Evolutionary conservation across 1,140 invertebrate species (phyloP).

Genomic region (Philotrypesis tridentata): DNA sequence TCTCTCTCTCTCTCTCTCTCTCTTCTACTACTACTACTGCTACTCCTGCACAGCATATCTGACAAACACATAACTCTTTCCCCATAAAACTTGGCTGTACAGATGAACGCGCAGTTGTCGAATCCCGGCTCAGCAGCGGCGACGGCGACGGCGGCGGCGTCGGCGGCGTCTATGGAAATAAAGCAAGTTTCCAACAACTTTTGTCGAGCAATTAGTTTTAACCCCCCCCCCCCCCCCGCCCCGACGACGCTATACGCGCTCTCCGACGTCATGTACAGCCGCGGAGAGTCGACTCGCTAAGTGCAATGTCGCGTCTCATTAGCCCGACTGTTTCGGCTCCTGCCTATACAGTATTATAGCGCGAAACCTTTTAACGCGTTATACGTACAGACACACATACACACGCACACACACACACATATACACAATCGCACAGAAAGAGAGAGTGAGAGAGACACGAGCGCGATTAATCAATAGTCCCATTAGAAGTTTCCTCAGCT

Average conservation of each 20-base stretch:
- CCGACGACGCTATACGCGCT: no score
- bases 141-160: no score
- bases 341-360: neutral
- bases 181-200: conserved; percentile 1
- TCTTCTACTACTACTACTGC: no score
- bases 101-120: no score
- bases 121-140: no score
- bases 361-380: conserved; percentile 2
- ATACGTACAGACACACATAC: neutral
- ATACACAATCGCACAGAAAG: no score
- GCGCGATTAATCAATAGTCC: neutral
- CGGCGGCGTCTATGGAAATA: conserved; percentile 6
- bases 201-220: conserved; percentile 3
- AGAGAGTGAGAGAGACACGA: no score
- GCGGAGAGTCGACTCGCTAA: neutral
- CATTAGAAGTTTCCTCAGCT: neutral
- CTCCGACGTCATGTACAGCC: neutral
- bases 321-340: conserved; percentile 1
- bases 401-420: conserved; percentile 48
- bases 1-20: no score
- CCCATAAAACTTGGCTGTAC: neutral
- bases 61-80: no score
- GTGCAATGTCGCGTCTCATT: conserved; percentile 6
- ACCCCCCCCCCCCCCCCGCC: no score
- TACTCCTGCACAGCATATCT: no score